phyloP scores from a whole-genome alignment of 2,113 vertebrate genomes.

The Lanius ludovicianus region DNA sequence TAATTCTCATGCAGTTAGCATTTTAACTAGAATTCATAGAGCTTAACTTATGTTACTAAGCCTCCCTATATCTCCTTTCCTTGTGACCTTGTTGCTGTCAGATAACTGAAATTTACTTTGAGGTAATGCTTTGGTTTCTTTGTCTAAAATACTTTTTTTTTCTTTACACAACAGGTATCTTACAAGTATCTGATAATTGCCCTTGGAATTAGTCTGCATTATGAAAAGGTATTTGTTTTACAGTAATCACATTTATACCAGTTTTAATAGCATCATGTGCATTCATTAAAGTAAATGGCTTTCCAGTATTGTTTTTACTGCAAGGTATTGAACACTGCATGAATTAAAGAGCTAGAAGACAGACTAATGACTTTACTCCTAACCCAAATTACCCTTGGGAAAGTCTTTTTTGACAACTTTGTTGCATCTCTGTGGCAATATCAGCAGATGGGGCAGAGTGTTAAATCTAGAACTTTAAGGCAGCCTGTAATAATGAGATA shows the following conservation, averaged over 20 bases:
- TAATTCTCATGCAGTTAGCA: not conserved
- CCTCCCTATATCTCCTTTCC: not conserved
- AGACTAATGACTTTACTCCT: not conserved
- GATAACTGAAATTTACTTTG: not conserved
- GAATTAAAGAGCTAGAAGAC: not conserved
- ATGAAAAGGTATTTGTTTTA: conserved; percentile 84
- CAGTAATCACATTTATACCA: not conserved
- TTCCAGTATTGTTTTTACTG: not conserved
- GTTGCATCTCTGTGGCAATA: not conserved
- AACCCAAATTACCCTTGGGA: not conserved
- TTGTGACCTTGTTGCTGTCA: not conserved
- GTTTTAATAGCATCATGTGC: not conserved
- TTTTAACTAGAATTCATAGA: not conserved
- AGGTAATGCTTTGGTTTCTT: not conserved
- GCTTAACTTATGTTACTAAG: not conserved
- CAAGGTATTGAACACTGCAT: not conserved
- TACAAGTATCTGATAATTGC: conserved; percentile 96
- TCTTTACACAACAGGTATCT: conserved; percentile 78
- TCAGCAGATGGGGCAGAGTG: not conserved
- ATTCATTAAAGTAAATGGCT: not conserved
- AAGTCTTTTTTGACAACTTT: not conserved
- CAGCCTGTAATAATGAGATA: not conserved
- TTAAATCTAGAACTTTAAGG: not conserved
- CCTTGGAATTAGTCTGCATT: conserved; percentile 91
- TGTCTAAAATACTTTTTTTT: not conserved